These are phyloP conservation scores for Pterophyllum scalare DNA, from an alignment of 2,113 vertebrate genomes.

Conservation along the genomic window DNA sequence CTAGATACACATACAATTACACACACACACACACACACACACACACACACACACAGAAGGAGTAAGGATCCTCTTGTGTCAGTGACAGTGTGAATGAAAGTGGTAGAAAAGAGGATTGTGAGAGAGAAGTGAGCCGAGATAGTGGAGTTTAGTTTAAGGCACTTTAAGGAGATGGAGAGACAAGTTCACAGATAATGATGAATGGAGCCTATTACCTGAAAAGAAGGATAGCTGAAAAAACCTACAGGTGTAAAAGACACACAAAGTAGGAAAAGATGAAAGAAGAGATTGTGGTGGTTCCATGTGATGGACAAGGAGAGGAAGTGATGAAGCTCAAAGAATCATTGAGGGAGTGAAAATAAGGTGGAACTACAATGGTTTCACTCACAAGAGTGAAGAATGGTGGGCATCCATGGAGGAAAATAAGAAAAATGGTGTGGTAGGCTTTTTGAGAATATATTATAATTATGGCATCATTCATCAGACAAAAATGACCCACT, in stretches of 20 bases:
- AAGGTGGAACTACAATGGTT: slow-evolving; percentile 18
- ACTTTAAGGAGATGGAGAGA: slow-evolving; percentile 45
- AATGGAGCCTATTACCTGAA: slow-evolving; percentile 42
- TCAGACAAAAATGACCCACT: slow-evolving; percentile 31
- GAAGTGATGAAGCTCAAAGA: slow-evolving; percentile 31
- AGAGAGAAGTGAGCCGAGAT: slow-evolving; percentile 59
- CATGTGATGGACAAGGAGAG: slow-evolving; percentile 25
- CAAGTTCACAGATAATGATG: slow-evolving; percentile 63
- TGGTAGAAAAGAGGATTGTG: slow-evolving; percentile 47
- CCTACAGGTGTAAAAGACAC: slow-evolving; percentile 38
- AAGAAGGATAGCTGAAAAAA: slow-evolving; percentile 25
- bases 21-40: background rate
- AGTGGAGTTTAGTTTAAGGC: slow-evolving; percentile 64
- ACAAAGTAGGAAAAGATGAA: slow-evolving; percentile 22
- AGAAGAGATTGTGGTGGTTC: background rate
- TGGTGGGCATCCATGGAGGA: background rate
- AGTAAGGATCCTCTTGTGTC: slow-evolving; percentile 50
- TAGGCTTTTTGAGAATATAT: slow-evolving; percentile 30
- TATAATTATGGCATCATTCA: slow-evolving; percentile 48
- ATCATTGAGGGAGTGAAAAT: slow-evolving; percentile 29
- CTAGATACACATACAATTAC: slow-evolving; percentile 7
- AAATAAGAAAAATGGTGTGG: slow-evolving; percentile 39
- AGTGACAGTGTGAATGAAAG: slow-evolving; percentile 60
- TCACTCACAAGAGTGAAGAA: background rate
- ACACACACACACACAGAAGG: slow-evolving; percentile 10